A percentile compares a stretch with the other conserved stretches of the same genome.
Conservation (phyloP, 2,888 invertebrate species). For the Lasioglossum malachurum region DNA sequence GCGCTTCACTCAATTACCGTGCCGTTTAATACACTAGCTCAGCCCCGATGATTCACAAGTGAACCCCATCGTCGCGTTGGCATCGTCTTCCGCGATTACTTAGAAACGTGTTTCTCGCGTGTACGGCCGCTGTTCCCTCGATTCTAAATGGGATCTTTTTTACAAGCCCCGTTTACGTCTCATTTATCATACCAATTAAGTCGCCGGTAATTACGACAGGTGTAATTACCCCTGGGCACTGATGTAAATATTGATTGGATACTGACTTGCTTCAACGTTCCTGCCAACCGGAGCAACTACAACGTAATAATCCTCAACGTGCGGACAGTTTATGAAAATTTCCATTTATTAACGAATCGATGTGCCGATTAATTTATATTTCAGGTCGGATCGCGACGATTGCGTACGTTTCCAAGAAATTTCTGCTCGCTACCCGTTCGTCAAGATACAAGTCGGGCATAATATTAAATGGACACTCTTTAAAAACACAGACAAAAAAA, state of each 20-base stretch:
- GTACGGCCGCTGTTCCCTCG: no score
- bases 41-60: slow-evolving; percentile 45
- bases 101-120: slow-evolving; percentile 9
- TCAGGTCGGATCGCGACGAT: background rate
- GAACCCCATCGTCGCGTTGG: background rate
- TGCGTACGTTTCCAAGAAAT: background rate
- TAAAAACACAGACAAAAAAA: no score
- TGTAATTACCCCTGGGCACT: slow-evolving; percentile 20
- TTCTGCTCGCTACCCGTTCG: background rate
- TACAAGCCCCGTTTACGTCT: background rate
- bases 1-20: slow-evolving; percentile 59
- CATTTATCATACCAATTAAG: slow-evolving; percentile 30
- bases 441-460: background rate
- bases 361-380: background rate
- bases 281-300: background rate
- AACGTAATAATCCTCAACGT: background rate
- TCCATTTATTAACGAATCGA: no score
- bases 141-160: slow-evolving; percentile 15
- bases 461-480: no score
- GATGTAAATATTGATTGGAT: slow-evolving; percentile 20
- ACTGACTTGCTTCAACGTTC: slow-evolving; percentile 12
- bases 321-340: background rate
- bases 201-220: slow-evolving; percentile 19
- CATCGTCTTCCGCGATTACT: slow-evolving; percentile 33
- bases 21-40: slow-evolving; percentile 53